phyloP scores from a whole-genome alignment of 2,113 vertebrate genomes.

The Anas platyrhynchos region DNA sequence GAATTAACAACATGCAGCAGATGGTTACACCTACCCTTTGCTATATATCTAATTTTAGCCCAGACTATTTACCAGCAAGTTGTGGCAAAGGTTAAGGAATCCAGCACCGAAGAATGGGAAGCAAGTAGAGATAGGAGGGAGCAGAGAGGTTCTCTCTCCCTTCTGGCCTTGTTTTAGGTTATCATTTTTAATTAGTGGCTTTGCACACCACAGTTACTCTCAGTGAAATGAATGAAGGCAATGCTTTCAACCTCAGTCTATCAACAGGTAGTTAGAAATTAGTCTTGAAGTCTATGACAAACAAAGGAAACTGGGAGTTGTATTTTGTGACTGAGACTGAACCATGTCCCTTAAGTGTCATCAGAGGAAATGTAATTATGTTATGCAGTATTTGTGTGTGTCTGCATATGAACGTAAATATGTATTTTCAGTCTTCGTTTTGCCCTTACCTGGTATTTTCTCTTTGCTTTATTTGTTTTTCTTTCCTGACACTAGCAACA shows the following conservation, averaged over 20 bases:
- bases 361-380: neutral
- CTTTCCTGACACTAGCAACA: neutral
- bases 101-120: neutral
- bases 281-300: neutral
- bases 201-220: neutral
- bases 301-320: neutral
- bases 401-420: neutral
- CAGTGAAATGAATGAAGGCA: neutral
- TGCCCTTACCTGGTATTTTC: neutral
- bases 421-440: accelerated
- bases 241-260: neutral
- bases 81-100: slow-evolving; percentile 52
- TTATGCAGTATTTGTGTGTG: neutral
- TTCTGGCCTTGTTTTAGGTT: neutral
- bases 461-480: neutral
- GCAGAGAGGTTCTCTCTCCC: neutral
- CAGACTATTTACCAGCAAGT: slow-evolving; percentile 60
- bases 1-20: slow-evolving; percentile 59
- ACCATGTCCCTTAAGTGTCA: neutral
- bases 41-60: slow-evolving; percentile 49
- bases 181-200: neutral
- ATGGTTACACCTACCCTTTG: slow-evolving; percentile 65
- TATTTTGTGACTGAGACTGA: neutral
- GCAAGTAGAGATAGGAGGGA: neutral
- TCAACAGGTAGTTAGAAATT: neutral